phyloP scores from a whole-genome alignment of 1,140 invertebrate species.

The Zaprionus africanus region DNA sequence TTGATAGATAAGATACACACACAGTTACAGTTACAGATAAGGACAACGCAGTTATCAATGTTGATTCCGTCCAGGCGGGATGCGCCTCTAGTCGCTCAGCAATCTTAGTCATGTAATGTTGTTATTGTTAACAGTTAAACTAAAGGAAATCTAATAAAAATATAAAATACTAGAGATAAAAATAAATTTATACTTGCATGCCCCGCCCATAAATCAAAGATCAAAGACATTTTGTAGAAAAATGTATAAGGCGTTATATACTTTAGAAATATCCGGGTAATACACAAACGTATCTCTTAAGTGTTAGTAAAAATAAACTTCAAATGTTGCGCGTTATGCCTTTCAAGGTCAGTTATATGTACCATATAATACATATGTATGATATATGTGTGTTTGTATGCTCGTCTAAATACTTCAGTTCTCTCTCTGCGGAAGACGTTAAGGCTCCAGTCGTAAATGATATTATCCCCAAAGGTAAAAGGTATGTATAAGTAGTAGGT shows the following conservation, averaged over 20 bases:
- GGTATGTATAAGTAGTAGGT: conserved; percentile 23
- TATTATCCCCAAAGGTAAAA: conserved; percentile 27
- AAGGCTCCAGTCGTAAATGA: conserved; percentile 19
- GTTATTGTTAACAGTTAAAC: conserved; percentile 70
- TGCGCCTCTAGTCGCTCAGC: conserved; percentile 69
- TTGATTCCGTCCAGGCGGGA: conserved; percentile 73
- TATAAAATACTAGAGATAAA: neutral
- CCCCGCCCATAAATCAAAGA: neutral
- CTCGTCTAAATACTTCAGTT: conserved; percentile 42
- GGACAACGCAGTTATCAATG: conserved; percentile 37
- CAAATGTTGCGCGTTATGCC: conserved; percentile 47
- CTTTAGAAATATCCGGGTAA: conserved; percentile 53
- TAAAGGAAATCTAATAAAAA: conserved; percentile 41
- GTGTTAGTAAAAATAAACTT: conserved; percentile 72
- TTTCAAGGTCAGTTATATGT: conserved; percentile 20
- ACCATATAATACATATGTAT: neutral
- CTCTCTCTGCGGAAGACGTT: conserved; percentile 41
- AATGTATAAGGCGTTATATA: conserved; percentile 42
- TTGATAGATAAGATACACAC: conserved; percentile 48
- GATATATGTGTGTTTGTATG: neutral
- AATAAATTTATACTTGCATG: neutral
- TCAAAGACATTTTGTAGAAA: conserved; percentile 22
- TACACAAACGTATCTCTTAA: conserved; percentile 43
- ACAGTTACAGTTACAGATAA: neutral
- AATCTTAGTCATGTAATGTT: conserved; percentile 52